phyloP scores from a whole-genome alignment of 2,888 invertebrate genomes.

The Conistra vaccinii region DNA sequence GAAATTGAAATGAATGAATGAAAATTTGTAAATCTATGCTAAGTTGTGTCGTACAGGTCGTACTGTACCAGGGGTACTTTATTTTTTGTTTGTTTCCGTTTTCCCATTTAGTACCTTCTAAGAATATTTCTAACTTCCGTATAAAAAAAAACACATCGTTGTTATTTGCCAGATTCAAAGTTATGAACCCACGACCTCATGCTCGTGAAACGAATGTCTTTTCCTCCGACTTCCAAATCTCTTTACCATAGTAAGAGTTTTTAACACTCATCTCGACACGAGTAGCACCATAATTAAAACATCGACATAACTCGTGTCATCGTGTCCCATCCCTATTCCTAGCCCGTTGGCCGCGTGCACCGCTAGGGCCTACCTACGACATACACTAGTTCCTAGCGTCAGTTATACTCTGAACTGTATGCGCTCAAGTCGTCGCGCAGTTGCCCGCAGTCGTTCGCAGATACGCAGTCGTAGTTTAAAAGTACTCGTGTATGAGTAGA shows the following conservation, averaged over 20 bases:
- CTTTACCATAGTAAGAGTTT: background rate
- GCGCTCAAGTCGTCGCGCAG: slow-evolving; percentile 15
- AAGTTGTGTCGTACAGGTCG: too few relatives aligned
- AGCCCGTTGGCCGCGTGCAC: slow-evolving; percentile 17
- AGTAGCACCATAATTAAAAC: background rate
- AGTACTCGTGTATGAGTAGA: slow-evolving; percentile 18
- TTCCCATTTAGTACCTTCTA: too few relatives aligned
- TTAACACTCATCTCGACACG: background rate
- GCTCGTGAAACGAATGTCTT: background rate
- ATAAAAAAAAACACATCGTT: background rate
- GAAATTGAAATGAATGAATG: too few relatives aligned
- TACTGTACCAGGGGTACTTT: too few relatives aligned
- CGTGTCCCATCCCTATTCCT: slow-evolving; percentile 49
- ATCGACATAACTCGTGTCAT: slow-evolving; percentile 31
- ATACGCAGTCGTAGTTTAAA: slow-evolving; percentile 7
- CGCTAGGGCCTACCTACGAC: slow-evolving; percentile 36
- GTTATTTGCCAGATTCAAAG: background rate
- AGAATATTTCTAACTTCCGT: background rate
- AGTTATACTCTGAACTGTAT: slow-evolving; percentile 27
- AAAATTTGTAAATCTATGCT: too few relatives aligned
- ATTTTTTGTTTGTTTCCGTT: too few relatives aligned
- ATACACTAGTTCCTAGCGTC: slow-evolving; percentile 4
- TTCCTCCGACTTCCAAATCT: background rate
- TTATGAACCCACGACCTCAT: background rate
- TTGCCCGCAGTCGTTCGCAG: background rate